Evolutionary conservation across 2,797 vertebrate species (phyloP).

Genomic region (Cercopithecus hamlyni): DNA sequence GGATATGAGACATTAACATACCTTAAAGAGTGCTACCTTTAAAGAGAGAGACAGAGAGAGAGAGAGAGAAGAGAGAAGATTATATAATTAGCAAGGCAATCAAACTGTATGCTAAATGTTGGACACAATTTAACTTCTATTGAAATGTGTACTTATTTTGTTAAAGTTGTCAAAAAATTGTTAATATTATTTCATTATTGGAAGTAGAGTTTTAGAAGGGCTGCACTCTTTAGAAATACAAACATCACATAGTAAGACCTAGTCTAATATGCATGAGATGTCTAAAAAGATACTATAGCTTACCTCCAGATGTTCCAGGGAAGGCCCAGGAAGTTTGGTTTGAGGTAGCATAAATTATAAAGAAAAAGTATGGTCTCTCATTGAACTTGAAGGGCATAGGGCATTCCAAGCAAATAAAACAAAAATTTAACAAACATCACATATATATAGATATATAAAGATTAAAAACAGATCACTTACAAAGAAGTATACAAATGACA

Average conservation of each 20-base stretch:
- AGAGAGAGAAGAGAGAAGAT: neutral
- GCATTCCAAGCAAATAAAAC: neutral
- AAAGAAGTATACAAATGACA: neutral
- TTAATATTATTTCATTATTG: neutral
- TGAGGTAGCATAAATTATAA: neutral
- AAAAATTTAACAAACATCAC: neutral
- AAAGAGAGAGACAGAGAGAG: neutral
- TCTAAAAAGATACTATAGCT: neutral
- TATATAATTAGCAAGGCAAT: neutral
- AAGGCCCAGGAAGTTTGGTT: neutral
- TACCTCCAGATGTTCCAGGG: neutral
- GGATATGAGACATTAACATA: neutral
- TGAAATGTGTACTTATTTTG: neutral
- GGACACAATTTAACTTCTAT: neutral
- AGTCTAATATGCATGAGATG: neutral
- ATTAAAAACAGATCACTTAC: neutral
- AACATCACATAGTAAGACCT: neutral
- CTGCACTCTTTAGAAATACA: neutral
- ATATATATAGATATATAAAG: neutral
- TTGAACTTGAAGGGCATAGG: neutral
- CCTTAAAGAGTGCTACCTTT: neutral
- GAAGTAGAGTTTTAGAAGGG: neutral
- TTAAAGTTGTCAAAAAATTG: neutral
- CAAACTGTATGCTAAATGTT: neutral
- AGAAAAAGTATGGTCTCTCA: neutral